Conservation (phyloP, 1,140 invertebrate species). For the Eumaeus atala region DNA sequence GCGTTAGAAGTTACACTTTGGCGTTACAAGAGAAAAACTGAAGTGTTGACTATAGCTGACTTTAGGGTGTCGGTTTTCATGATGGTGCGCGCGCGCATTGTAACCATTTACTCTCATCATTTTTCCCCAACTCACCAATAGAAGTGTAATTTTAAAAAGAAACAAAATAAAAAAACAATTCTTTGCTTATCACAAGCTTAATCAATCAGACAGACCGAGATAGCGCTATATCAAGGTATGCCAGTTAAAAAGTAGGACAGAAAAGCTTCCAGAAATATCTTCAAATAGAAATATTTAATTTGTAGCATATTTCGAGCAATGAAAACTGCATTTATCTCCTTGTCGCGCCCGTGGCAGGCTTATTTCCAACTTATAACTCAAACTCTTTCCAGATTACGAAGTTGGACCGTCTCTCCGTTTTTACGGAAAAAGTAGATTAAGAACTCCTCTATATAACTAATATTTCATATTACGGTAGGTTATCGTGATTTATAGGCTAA, state of each 20-base stretch:
- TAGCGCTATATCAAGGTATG: too few relatives aligned
- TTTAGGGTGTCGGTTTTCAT: too few relatives aligned
- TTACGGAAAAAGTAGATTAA: conserved; percentile 65
- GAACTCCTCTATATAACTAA: conserved; percentile 57
- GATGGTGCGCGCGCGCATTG: too few relatives aligned
- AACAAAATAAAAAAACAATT: too few relatives aligned
- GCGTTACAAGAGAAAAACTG: too few relatives aligned
- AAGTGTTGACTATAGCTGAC: too few relatives aligned
- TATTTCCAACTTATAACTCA: conserved; percentile 42
- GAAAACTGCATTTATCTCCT: conserved; percentile 35
- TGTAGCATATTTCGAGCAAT: conserved; percentile 18
- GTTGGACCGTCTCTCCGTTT: conserved; percentile 42
- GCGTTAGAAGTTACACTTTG: too few relatives aligned
- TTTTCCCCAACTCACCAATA: too few relatives aligned
- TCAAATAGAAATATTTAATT: conserved; percentile 16
- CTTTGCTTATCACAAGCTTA: too few relatives aligned
- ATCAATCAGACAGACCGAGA: too few relatives aligned
- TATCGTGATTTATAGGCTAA: conserved; percentile 65
- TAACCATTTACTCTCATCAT: too few relatives aligned
- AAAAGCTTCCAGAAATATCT: conserved; percentile 1
- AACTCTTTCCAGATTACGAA: conserved; percentile 59
- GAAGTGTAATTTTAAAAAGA: too few relatives aligned
- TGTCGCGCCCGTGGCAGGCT: conserved; percentile 29
- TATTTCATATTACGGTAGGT: conserved; percentile 55
- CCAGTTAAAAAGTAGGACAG: conserved; percentile 3